Evolutionary conservation across 2,113 vertebrate genomes (phyloP).

Genomic region (Phyllostomus discolor): DNA sequence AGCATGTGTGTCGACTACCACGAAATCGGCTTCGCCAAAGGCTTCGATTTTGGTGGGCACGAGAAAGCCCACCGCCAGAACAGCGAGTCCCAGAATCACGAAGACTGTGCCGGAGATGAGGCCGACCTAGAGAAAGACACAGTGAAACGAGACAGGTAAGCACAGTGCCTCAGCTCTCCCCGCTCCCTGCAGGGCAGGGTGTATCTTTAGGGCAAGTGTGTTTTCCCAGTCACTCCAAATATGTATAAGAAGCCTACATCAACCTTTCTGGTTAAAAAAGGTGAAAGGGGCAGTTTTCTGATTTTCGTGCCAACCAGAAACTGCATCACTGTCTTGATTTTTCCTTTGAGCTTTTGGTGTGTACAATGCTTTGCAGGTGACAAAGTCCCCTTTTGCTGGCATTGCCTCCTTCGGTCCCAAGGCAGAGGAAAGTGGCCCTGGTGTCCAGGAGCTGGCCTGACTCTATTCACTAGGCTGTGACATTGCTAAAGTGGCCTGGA

Average conservation of each 20-base stretch:
- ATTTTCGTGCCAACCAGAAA: neutral
- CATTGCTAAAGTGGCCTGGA: too few relatives aligned
- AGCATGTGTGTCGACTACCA: conserved; percentile 89
- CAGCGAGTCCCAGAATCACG: conserved; percentile 89
- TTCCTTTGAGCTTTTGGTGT: neutral
- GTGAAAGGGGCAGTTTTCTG: neutral
- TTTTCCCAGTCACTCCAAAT: neutral
- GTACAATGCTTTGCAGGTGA: neutral
- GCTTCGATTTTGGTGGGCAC: conserved; percentile 92
- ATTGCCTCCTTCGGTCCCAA: neutral
- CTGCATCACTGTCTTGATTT: neutral
- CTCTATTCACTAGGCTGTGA: neutral
- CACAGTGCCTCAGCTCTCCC: neutral
- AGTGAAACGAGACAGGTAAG: neutral
- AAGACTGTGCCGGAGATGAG: conserved; percentile 91
- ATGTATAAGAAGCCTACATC: neutral
- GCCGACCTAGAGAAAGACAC: conserved; percentile 86
- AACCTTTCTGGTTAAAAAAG: neutral
- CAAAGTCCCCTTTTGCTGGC: neutral
- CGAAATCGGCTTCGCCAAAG: conserved; percentile 93
- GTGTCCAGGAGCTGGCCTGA: neutral
- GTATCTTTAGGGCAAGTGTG: neutral
- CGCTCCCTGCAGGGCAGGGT: fast-evolving
- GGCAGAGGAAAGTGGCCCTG: neutral
- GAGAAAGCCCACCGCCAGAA: conserved; percentile 92